These are phyloP conservation scores for Oreotragus oreotragus DNA, from an alignment of 2,113 vertebrate genomes.

Conservation along the genomic window DNA sequence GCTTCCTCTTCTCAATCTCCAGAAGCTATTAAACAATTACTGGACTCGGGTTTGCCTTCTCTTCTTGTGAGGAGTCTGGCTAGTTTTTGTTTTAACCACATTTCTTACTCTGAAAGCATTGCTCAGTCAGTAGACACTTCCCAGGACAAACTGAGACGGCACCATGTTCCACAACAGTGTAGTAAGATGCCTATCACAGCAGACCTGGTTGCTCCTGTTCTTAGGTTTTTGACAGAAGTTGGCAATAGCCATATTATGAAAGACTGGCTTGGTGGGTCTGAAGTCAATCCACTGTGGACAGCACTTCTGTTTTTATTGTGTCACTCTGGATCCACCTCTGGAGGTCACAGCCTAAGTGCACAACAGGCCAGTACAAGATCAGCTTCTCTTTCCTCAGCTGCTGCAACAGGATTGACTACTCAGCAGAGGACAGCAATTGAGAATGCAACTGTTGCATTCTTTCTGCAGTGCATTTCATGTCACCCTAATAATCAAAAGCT, in stretches of 20 bases:
- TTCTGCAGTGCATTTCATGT: slow-evolving; percentile 98
- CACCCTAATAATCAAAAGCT: slow-evolving; percentile 98
- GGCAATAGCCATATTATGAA: slow-evolving; percentile 99
- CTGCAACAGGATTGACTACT: slow-evolving; percentile 89
- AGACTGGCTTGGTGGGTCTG: slow-evolving; percentile 96
- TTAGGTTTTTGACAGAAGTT: slow-evolving; percentile 97
- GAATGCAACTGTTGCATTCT: slow-evolving; percentile 97
- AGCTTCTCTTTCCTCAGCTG: slow-evolving; percentile 83
- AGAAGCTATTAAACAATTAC: slow-evolving; percentile 94
- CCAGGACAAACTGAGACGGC: slow-evolving; percentile 83
- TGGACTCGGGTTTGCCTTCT: slow-evolving; percentile 95
- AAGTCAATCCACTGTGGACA: slow-evolving; percentile 97
- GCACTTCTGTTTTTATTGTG: slow-evolving; percentile 96
- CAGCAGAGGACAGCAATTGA: slow-evolving; percentile 97
- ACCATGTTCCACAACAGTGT: slow-evolving; percentile 83
- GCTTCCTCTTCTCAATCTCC: slow-evolving; percentile 96
- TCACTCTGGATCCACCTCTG: slow-evolving; percentile 91
- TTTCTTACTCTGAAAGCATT: slow-evolving; percentile 88
- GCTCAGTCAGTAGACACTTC: slow-evolving; percentile 81
- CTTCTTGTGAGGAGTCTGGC: slow-evolving; percentile 94
- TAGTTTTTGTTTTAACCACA: slow-evolving; percentile 91
- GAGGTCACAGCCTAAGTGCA: slow-evolving; percentile 75
- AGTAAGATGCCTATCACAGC: slow-evolving; percentile 88
- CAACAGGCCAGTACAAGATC: slow-evolving; percentile 81
- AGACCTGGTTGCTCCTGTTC: slow-evolving; percentile 94